Evolutionary conservation across 2,113 vertebrate genomes (phyloP).

Genomic region (Rhabdornis inornatus): DNA sequence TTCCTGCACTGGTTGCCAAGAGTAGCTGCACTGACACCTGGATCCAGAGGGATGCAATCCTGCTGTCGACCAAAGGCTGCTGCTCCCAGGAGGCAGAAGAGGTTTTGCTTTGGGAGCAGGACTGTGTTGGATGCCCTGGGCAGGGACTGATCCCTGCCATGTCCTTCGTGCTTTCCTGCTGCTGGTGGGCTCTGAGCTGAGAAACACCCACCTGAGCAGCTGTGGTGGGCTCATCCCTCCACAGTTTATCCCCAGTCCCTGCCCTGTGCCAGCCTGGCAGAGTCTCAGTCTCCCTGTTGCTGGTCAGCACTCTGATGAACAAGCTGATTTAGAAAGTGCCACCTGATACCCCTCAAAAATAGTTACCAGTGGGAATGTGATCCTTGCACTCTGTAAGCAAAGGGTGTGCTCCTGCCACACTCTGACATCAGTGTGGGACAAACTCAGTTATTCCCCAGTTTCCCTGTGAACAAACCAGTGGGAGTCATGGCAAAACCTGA

Average conservation of each 20-base stretch:
- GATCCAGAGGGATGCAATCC: neutral
- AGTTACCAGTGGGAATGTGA: neutral
- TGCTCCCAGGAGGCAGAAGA: neutral
- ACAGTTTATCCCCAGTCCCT: neutral
- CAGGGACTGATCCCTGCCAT: neutral
- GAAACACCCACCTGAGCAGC: neutral
- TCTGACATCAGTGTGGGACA: fast-evolving
- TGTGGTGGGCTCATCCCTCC: neutral
- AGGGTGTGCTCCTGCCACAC: neutral
- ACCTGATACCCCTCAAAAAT: conserved; percentile 19
- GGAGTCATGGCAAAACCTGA: neutral
- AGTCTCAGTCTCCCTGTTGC: neutral
- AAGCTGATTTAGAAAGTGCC: neutral
- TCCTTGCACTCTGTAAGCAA: neutral
- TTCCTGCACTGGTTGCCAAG: neutral
- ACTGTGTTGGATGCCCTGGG: neutral
- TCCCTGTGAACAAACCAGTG: neutral
- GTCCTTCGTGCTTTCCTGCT: neutral
- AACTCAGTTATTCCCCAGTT: neutral
- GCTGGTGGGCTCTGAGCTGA: neutral
- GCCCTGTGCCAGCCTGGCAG: neutral
- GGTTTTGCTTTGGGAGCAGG: neutral
- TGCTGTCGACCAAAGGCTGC: neutral
- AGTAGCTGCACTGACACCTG: neutral
- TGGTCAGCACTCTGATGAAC: fast-evolving